phyloP scores from a whole-genome alignment of 2,888 invertebrate species.

The Drosophila buzzatii region DNA sequence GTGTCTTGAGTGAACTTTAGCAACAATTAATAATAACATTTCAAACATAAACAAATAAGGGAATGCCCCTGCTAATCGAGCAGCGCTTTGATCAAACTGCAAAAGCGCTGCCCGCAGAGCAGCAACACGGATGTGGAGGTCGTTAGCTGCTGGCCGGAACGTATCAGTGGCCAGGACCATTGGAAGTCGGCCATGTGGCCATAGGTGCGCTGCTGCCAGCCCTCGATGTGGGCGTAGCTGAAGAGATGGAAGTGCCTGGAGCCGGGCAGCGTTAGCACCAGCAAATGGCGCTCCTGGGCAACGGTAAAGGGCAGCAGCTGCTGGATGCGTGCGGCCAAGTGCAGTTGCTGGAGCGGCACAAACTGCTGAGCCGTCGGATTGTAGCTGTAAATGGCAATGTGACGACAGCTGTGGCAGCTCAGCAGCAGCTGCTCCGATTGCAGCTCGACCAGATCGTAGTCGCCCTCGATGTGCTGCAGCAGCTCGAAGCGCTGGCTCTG shows the following conservation, averaged over 20 bases:
- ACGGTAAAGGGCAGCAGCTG: conserved; percentile 71
- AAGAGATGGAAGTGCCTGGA: conserved; percentile 77
- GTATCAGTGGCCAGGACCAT: conserved; percentile 69
- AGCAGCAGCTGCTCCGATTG: conserved; percentile 72
- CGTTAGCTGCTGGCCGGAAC: conserved; percentile 18
- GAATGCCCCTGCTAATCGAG: conserved; percentile 23
- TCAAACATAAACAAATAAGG: not conserved
- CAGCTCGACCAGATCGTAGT: conserved; percentile 78
- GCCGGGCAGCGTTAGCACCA: conserved; percentile 68
- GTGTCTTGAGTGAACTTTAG: not conserved
- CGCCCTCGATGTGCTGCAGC: conserved; percentile 78
- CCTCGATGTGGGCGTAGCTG: conserved; percentile 73
- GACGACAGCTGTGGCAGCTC: conserved; percentile 76
- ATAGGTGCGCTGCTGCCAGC: conserved; percentile 77
- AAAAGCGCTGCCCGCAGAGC: conserved; percentile 64
- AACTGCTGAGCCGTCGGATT: conserved; percentile 35
- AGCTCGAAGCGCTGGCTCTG: conserved; percentile 63
- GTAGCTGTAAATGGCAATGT: conserved; percentile 68
- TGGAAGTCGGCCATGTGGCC: conserved; percentile 76
- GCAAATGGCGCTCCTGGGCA: conserved; percentile 62
- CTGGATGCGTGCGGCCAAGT: conserved; percentile 70
- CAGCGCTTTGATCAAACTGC: conserved; percentile 68
- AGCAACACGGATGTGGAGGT: conserved; percentile 49
- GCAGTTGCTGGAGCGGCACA: conserved; percentile 73
- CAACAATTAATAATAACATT: not conserved